Base-by-base conservation (phyloP, 2,113 vertebrate genomes). In the Brachyistius frenatus region DNA sequence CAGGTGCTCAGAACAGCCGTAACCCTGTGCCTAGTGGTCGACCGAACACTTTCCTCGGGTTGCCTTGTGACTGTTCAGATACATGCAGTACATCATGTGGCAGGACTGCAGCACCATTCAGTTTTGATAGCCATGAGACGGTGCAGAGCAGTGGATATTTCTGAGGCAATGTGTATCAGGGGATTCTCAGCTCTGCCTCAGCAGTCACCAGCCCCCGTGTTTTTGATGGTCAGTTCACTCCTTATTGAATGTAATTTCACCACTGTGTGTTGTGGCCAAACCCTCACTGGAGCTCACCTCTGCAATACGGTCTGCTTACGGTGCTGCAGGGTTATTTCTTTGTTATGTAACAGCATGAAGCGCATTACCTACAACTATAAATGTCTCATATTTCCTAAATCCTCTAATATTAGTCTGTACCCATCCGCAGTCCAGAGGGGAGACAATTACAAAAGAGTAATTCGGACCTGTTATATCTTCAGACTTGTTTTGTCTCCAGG, bases 221-320 rank as follows among this genome's bases (percentile, higher is more conserved):
- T 66, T 58, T 37, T 52, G 52, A 73, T 3, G 6, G 73, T 76
- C 66, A 31, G 62, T 78, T 85, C 52, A 70, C 71, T 78, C 61
- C 73, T 80, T 78, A 85, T 61, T 87, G 91, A 93, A 92, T 93
- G 92, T 92, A 92, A 82, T 76, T 84, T 73, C 54, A 54, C 58
- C 52, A 49, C 58, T 53, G 16, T 16, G 44, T 65, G 72, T 68
- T 23, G 69, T 13, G 66, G 57, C 76, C 56, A 76, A 80, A 57
- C 47, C 70, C 57, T 35, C 9, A 15, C 39, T n/a, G 46, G 33
- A 79, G 50, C 54, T 76, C 70, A 31, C n/a, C 32, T 11, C 52
- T 70, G 66, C 75, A 41, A 66, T 30, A 5, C 2, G 4, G 16
- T 49, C 13, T 52, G 47, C 33, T 13, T 54, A 32, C 23, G 23